Evolutionary conservation across 53 echinoderm and acorn worm species (phyloP).

Genomic region (Holothuria scabra): DNA sequence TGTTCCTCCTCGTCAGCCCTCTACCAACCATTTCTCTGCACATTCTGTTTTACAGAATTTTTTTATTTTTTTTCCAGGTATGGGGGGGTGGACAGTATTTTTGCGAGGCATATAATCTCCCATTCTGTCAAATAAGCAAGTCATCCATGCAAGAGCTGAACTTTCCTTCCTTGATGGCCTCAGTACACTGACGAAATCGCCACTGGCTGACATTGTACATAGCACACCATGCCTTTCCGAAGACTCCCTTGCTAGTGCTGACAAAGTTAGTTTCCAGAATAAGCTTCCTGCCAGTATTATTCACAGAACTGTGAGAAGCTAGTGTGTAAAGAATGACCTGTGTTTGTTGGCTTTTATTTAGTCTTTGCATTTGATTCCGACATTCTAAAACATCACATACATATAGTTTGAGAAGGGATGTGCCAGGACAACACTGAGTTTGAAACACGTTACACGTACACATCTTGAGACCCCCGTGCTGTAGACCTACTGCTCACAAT

Average conservation of each 20-base stretch:
- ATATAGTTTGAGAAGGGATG: background rate
- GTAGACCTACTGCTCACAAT: background rate
- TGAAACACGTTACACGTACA: background rate
- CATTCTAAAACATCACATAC: background rate
- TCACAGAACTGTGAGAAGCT: background rate
- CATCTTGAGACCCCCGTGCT: no score
- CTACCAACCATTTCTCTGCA: background rate
- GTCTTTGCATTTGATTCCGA: background rate
- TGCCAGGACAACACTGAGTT: background rate
- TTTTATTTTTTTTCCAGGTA: conserved; percentile 10
- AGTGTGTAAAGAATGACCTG: background rate
- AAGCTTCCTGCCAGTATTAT: background rate
- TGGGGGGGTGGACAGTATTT: background rate
- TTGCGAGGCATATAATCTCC: no score
- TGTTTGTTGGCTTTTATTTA: background rate
- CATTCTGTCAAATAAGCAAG: background rate
- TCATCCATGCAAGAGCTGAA: conserved; percentile 15
- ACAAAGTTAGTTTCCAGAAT: background rate
- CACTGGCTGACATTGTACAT: background rate
- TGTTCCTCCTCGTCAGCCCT: background rate
- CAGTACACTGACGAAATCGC: background rate
- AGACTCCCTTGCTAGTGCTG: background rate
- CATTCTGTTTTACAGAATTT: conserved; percentile 2
- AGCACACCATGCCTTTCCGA: background rate
- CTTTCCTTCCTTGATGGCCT: background rate